Percentiles rank a stretch among this genome's conserved stretches.
These are phyloP conservation scores for Mormoops blainvillei DNA, from an alignment of 2,113 vertebrate species.

Conservation along the genomic window DNA sequence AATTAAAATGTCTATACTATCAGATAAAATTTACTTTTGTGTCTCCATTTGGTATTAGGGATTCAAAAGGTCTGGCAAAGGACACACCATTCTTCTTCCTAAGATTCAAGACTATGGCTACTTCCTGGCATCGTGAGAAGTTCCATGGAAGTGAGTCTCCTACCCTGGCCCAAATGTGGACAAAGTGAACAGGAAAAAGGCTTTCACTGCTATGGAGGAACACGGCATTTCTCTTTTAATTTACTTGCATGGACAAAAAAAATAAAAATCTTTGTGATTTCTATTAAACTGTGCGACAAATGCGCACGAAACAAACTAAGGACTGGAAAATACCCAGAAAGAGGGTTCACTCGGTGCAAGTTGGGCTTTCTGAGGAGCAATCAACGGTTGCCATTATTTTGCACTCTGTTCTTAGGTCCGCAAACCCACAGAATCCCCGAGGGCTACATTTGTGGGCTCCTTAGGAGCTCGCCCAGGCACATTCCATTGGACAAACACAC, in stretches of 20 bases:
- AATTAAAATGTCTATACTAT: background rate
- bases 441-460: background rate
- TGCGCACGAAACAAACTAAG: background rate
- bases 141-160: background rate
- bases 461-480: background rate
- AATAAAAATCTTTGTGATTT: background rate
- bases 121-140: background rate
- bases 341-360: background rate
- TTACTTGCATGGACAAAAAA: background rate
- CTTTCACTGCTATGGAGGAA: background rate
- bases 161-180: background rate
- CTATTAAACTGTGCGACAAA: background rate
- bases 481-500: background rate
- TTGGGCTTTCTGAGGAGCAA: background rate
- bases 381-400: background rate
- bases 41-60: background rate
- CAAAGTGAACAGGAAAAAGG: background rate
- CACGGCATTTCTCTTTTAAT: background rate
- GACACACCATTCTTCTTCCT: background rate
- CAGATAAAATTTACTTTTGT: background rate
- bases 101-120: background rate
- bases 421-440: background rate
- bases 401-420: background rate
- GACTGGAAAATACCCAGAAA: background rate
- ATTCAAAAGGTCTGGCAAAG: background rate